phyloP scores from a whole-genome alignment of 2,888 invertebrate genomes.

The Lypha dubia region DNA sequence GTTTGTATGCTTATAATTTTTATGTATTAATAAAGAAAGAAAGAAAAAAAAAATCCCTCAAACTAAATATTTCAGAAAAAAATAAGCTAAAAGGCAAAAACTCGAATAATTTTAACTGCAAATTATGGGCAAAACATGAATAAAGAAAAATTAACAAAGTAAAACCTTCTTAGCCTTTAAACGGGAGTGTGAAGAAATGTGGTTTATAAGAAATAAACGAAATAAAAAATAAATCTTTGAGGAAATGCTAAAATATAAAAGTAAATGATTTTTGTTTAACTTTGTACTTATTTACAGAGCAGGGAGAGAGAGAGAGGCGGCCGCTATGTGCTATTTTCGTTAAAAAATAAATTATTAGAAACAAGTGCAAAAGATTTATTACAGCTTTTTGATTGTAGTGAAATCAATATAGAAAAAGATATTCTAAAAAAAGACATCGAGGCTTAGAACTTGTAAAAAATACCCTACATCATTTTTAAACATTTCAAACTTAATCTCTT shows the following conservation, averaged over 20 bases:
- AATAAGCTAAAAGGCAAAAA: background rate
- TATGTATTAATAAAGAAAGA: background rate
- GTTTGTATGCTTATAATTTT: slow-evolving; percentile 11
- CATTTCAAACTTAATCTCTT: background rate
- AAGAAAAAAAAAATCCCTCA: background rate
- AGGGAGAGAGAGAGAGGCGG: background rate
- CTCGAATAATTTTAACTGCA: background rate
- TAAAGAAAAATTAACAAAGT: background rate
- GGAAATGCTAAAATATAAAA: slow-evolving; percentile 52
- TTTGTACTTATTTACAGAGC: background rate
- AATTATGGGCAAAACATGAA: slow-evolving; percentile 40
- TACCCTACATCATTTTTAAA: background rate
- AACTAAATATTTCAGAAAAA: slow-evolving; percentile 3
- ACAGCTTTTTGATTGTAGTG: slow-evolving; percentile 33
- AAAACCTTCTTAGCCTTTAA: slow-evolving; percentile 14
- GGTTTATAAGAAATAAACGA: background rate
- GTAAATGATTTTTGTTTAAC: slow-evolving; percentile 40
- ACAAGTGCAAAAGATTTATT: slow-evolving; percentile 29
- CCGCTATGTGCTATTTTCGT: background rate
- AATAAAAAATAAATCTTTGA: slow-evolving; percentile 17
- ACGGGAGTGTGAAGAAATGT: background rate
- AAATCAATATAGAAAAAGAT: slow-evolving; percentile 18
- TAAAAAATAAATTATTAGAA: background rate
- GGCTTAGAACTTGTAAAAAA: background rate
- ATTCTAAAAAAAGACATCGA: background rate